Evolutionary conservation across 2,113 vertebrate genomes (phyloP).

Genomic region (Bostrychus sinensis): DNA sequence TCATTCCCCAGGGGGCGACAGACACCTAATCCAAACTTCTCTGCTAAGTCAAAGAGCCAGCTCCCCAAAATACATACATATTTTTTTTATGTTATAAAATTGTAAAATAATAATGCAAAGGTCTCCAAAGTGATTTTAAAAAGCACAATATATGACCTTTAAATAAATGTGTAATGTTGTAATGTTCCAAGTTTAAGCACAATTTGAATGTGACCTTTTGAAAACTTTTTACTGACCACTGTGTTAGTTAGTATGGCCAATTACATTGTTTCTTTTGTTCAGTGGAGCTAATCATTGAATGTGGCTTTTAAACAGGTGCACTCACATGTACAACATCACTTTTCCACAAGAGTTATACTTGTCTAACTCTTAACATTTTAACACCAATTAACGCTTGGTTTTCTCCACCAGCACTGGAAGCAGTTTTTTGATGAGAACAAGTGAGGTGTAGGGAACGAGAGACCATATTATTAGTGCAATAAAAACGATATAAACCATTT

Average conservation of each 20-base stretch:
- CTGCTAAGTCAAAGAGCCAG: no score
- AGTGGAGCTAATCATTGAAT: neutral
- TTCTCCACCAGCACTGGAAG: neutral
- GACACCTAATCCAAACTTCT: no score
- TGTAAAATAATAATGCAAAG: no score
- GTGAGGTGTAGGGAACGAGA: neutral
- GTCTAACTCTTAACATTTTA: neutral
- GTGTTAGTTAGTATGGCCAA: neutral
- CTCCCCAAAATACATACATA: no score
- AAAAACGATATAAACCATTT: neutral
- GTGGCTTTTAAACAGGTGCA: neutral
- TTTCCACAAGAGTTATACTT: neutral
- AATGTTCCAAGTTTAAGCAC: neutral
- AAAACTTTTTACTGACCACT: neutral
- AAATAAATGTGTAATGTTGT: neutral
- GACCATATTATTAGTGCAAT: neutral
- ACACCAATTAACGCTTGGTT: neutral
- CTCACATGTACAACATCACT: neutral
- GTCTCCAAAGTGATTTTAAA: no score
- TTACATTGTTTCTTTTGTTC: neutral
- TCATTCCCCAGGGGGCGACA: no score
- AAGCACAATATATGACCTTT: no score
- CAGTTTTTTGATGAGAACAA: neutral
- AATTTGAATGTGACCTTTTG: neutral
- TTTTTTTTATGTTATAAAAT: no score